phyloP scores from a whole-genome alignment of 2,797 vertebrate species.

The Arnoldichthys spilopterus region DNA sequence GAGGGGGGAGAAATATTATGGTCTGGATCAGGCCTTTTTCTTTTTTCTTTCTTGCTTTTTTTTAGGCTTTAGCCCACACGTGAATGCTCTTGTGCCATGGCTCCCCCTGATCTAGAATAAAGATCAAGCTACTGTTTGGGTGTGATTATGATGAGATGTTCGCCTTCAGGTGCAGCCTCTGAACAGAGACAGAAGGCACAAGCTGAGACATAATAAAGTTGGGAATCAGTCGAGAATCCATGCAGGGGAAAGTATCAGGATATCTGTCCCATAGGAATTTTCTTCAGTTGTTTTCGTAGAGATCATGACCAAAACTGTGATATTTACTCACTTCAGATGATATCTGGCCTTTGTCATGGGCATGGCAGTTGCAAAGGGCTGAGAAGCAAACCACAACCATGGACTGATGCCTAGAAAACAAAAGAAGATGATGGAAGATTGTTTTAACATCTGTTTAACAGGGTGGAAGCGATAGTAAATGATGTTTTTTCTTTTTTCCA shows the following conservation, averaged over 20 bases:
- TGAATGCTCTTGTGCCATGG: constrained; percentile 4
- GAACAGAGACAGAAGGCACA: not conserved
- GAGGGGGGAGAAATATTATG: constrained; percentile 64
- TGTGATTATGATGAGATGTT: constrained; percentile 50
- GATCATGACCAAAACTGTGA: constrained; percentile 1
- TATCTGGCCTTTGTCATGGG: constrained; percentile 22
- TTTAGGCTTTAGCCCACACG: constrained; percentile 16
- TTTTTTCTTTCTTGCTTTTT: constrained; percentile 40
- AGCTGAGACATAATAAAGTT: constrained; percentile 10
- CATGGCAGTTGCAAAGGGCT: not conserved
- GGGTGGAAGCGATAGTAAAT: constrained; percentile 7
- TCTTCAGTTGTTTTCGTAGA: not conserved
- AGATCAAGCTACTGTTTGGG: not conserved
- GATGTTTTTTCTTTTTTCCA: not conserved
- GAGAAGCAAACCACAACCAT: constrained; percentile 3
- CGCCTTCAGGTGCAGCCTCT: constrained; percentile 60
- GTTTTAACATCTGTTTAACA: not conserved
- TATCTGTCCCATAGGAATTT: not conserved
- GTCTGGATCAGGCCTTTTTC: constrained; percentile 70
- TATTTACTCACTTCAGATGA: constrained; percentile 9
- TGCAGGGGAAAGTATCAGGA: not conserved
- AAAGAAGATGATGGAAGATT: constrained; percentile 12
- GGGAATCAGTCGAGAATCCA: not conserved
- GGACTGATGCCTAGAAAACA: constrained; percentile 33
- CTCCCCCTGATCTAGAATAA: constrained; percentile 13